Evolutionary conservation across 2,797 vertebrate species (phyloP), one percentile per base, ranked within the genome.

Genomic region (Betta splendens): DNA sequence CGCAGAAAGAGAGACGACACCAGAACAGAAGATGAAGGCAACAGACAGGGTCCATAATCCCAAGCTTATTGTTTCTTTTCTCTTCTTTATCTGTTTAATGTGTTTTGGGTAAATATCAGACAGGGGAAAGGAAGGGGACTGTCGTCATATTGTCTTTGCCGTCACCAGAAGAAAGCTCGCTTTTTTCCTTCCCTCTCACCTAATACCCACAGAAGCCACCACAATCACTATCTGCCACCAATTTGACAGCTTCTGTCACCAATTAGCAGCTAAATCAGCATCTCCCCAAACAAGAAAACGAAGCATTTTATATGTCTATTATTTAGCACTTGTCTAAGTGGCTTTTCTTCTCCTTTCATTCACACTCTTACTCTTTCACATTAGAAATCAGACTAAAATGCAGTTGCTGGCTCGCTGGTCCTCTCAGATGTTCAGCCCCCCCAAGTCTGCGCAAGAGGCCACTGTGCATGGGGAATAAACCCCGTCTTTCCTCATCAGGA

Each of bases 181-280:
- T 87, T 56, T 62, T 78, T 91, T 92, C 88, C 60, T 66, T 72
- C 66, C 59, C 72, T 94, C 93, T 93, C 95, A 95, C 95, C 94
- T 95, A 93, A 91, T 92, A 93, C 91, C 92, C 92, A 94, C 93
- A 94, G 94, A 94, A 94, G 93, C 92, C 91, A 91, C 92, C 69
- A 84, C 91, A 88, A 94, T 93, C 93, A 93, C 93, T 94, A 93
- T 91, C 93, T 96, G 95, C 94, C 95, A 94, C 92, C 93, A 95
- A 80, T 93, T 95, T 99, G 96, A 98, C 96, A 98, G 96, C 93
- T 98, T 97, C 96, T 99, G 97, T 99, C 97, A 97, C 95, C 96
- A 99, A 99, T 98, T 98, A 99, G 96, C 95, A 96, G 93, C 93
- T 96, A 97, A 99, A 98, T 98, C 96, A 94, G 95, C 94, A 92